phyloP scores from a whole-genome alignment of 92 coral and sea anemone genomes.

The Epizoanthus fatuus region DNA sequence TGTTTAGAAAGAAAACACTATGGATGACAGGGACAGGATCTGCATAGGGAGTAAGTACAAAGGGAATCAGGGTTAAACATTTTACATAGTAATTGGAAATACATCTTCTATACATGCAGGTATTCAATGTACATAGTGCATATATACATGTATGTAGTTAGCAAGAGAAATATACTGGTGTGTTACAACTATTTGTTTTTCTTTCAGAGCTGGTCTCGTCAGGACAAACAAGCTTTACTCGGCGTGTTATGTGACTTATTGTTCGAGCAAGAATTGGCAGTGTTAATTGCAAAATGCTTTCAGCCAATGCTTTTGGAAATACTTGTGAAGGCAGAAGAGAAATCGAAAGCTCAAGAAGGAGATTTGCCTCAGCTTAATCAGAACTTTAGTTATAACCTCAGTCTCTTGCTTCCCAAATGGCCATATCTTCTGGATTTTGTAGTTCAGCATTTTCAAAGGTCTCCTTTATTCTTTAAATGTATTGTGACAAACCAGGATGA shows the following conservation, averaged over 20 bases:
- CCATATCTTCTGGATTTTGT: slow-evolving; percentile 76
- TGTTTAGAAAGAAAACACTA: too few species aligned
- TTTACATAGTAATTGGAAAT: too few species aligned
- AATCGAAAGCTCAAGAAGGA: slow-evolving; percentile 35
- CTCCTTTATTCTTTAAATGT: slow-evolving; percentile 64
- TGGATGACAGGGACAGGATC: too few species aligned
- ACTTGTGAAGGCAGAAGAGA: slow-evolving; percentile 68
- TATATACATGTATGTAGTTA: too few species aligned
- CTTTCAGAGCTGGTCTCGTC: slow-evolving; percentile 80
- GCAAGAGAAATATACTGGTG: too few species aligned
- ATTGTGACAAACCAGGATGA: slow-evolving; percentile 44
- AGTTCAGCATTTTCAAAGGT: slow-evolving; percentile 62
- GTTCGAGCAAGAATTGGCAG: slow-evolving; percentile 59
- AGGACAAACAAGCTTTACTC: slow-evolving; percentile 83
- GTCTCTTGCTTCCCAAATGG: slow-evolving; percentile 66
- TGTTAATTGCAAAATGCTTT: slow-evolving; percentile 69
- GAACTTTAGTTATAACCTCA: slow-evolving; percentile 77
- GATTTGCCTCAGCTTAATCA: slow-evolving; percentile 37
- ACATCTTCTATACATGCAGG: too few species aligned
- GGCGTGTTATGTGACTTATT: slow-evolving; percentile 74
- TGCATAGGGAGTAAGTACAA: too few species aligned
- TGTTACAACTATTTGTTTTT: background rate
- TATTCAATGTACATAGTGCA: too few species aligned
- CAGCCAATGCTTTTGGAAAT: slow-evolving; percentile 87
- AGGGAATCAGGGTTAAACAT: too few species aligned